Percentiles rank a stretch among this genome's conserved stretches.
Conservation (phyloP, 2,888 invertebrate species). For the Erebia aethiops region DNA sequence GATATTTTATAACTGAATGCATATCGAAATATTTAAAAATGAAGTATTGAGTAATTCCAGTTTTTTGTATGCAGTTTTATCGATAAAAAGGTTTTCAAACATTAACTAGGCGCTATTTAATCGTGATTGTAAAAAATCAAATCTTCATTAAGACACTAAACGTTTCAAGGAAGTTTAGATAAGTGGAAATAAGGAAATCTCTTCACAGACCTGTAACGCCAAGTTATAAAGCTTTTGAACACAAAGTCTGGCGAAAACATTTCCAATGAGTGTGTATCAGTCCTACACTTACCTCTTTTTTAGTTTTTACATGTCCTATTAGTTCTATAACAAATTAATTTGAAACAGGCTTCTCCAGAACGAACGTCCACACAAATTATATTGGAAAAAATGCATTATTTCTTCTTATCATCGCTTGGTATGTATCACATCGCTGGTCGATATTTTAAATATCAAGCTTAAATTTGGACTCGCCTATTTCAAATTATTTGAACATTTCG, state of each 20-base stretch:
- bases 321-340: background rate
- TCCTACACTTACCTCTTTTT: background rate
- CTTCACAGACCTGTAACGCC: background rate
- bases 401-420: background rate
- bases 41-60: background rate
- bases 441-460: background rate
- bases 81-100: background rate
- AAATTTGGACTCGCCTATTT: background rate
- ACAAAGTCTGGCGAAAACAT: background rate
- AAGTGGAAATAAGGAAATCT: background rate
- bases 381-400: too few relatives aligned
- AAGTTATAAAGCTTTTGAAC: background rate
- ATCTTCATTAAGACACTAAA: too few relatives aligned
- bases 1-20: conserved; percentile 19
- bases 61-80: conserved; percentile 20
- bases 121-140: background rate
- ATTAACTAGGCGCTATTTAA: background rate
- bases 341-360: background rate
- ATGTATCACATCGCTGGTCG: background rate
- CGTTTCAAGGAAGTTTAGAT: too few relatives aligned
- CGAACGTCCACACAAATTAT: too few relatives aligned
- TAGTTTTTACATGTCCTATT: background rate
- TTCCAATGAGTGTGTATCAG: background rate
- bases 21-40: conserved; percentile 12
- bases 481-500: background rate